These are phyloP conservation scores for Panthera leo DNA, from an alignment of 2,113 vertebrate genomes.

Conservation along the genomic window DNA sequence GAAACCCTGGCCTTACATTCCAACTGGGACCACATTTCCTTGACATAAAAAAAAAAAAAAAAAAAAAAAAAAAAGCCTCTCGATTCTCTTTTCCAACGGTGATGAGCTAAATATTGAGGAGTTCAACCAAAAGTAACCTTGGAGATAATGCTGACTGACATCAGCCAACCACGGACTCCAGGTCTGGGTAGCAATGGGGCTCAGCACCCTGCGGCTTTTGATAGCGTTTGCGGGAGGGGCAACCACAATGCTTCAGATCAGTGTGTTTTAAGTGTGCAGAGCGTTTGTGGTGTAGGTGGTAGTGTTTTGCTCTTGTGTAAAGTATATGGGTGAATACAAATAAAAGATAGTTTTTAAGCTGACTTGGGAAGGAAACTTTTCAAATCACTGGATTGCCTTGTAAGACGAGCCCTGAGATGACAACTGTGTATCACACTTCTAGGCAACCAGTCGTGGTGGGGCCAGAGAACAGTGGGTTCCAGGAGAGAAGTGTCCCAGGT, in stretches of 20 bases:
- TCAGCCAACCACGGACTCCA: fast-evolving
- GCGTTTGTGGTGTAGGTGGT: not conserved
- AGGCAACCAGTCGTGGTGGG: not conserved
- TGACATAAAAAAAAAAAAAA: not conserved
- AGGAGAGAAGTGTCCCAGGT: not conserved
- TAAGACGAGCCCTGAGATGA: not conserved
- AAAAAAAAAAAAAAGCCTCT: not conserved
- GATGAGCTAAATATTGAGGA: not conserved
- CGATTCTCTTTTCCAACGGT: not conserved
- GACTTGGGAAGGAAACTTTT: not conserved
- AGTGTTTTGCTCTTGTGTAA: not conserved
- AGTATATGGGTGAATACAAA: not conserved
- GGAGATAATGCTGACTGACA: not conserved
- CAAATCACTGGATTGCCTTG: not conserved
- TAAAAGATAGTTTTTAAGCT: not conserved
- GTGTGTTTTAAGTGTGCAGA: not conserved
- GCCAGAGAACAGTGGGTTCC: not conserved
- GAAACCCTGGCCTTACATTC: not conserved
- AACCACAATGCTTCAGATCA: not conserved
- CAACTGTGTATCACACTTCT: not conserved
- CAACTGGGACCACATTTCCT: not conserved
- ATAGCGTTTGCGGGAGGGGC: not conserved
- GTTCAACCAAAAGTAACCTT: not conserved
- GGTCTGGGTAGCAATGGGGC: too few relatives aligned
- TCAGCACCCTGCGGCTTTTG: not conserved